phyloP scores from a whole-genome alignment of 2,797 vertebrate genomes.

The Erpetoichthys calabaricus region DNA sequence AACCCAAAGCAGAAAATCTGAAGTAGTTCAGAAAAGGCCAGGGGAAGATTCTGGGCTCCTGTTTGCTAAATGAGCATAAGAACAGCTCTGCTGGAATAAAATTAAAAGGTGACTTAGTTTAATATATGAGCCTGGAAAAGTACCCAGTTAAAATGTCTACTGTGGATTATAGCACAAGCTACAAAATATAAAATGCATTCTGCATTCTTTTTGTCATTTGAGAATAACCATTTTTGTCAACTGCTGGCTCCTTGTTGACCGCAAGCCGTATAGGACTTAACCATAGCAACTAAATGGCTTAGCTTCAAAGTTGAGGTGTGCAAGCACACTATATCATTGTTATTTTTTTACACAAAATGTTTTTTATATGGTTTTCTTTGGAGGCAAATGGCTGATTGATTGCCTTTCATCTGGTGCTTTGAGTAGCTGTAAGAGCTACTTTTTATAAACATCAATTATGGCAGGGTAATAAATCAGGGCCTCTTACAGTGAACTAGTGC shows the following conservation, averaged over 20 bases:
- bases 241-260: no score
- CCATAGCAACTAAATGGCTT: background rate
- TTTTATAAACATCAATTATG: conserved; percentile 56
- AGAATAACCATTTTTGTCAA: background rate
- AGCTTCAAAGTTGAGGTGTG: conserved; percentile 10
- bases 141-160: no score
- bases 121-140: no score
- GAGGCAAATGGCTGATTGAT: conserved; percentile 51
- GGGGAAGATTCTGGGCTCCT: no score
- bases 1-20: no score
- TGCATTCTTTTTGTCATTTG: background rate
- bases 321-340: conserved; percentile 7
- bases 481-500: conserved; percentile 34
- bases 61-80: no score
- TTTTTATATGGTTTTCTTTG: conserved; percentile 24
- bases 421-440: conserved; percentile 54
- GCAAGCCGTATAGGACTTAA: background rate
- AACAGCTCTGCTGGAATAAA: no score
- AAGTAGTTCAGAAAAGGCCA: no score
- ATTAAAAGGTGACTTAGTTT: no score
- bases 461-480: conserved; percentile 47
- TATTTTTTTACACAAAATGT: conserved; percentile 7
- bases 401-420: conserved; percentile 45
- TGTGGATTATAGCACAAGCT: no score
- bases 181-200: no score